phyloP scores from a whole-genome alignment of 2,113 vertebrate species.

The Podiceps cristatus region DNA sequence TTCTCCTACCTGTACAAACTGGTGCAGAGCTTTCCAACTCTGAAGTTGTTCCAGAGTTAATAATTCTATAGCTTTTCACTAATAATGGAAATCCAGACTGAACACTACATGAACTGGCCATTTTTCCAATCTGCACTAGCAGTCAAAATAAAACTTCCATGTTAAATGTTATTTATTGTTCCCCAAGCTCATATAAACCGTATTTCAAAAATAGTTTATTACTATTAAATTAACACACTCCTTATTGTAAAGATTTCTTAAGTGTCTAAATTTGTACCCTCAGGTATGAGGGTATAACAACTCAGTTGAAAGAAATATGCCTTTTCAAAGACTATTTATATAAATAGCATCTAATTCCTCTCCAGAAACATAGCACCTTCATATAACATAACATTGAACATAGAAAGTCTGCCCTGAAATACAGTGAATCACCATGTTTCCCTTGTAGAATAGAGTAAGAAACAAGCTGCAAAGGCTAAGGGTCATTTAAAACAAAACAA shows the following conservation, averaged over 20 bases:
- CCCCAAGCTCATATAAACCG: not conserved
- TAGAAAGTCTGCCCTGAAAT: not conserved
- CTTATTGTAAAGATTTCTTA: not conserved
- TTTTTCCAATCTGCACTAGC: not conserved
- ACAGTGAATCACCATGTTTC: not conserved
- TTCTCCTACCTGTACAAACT: not conserved
- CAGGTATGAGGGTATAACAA: not conserved
- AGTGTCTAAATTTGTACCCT: not conserved
- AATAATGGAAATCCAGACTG: not conserved
- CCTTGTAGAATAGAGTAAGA: not conserved
- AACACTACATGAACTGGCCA: not conserved
- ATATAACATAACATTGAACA: not conserved
- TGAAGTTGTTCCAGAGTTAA: not conserved
- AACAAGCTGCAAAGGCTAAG: not conserved
- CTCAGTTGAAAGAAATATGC: not conserved
- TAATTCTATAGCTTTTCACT: not conserved
- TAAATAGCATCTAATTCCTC: not conserved
- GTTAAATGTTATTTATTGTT: not conserved
- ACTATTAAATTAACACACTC: not conserved
- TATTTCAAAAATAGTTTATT: not conserved
- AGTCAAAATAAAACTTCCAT: not conserved
- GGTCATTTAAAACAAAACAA: not conserved
- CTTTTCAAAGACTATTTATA: not conserved
- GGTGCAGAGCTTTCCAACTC: not conserved
- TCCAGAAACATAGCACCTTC: not conserved